A percentile compares a stretch with the other conserved stretches of the same genome.
phyloP scores from a whole-genome alignment of 2,888 invertebrate species.

The Ommatoiulus sabulosus region DNA sequence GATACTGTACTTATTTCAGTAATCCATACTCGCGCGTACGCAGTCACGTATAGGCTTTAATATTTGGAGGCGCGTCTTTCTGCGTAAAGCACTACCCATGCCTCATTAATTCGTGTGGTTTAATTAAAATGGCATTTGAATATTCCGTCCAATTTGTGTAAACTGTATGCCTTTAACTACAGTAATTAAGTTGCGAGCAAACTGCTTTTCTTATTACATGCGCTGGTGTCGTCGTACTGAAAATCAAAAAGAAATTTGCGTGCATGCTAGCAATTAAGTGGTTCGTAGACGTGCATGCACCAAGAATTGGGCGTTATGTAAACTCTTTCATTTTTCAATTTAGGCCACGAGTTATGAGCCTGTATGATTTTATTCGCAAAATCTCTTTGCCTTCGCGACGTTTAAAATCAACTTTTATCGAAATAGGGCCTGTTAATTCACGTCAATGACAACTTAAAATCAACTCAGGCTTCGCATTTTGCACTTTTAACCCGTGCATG shows the following conservation, averaged over 20 bases:
- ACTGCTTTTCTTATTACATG: conserved; percentile 39
- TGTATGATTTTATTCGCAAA: not conserved
- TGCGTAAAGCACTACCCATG: not conserved
- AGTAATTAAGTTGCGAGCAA: conserved; percentile 51
- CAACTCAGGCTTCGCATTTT: too few relatives aligned
- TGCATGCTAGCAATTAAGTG: conserved; percentile 15
- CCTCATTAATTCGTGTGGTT: conserved; percentile 50
- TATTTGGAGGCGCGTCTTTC: conserved; percentile 14
- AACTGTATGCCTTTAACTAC: conserved; percentile 21
- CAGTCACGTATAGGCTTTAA: not conserved
- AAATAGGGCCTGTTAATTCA: too few relatives aligned
- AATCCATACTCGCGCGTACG: not conserved
- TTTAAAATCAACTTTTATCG: too few relatives aligned
- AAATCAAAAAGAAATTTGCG: not conserved
- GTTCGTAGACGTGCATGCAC: not conserved
- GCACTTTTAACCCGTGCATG: too few relatives aligned
- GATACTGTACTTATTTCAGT: not conserved
- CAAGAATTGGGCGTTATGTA: not conserved
- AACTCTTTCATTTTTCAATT: not conserved
- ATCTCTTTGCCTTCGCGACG: not conserved
- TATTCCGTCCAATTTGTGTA: conserved; percentile 50
- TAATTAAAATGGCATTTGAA: conserved; percentile 53
- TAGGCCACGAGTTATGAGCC: not conserved
- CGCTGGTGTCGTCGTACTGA: not conserved
- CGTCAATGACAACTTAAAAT: too few relatives aligned